These are phyloP conservation scores for Nomada fucata DNA, from an alignment of 2,888 invertebrate species.

Conservation along the genomic window DNA sequence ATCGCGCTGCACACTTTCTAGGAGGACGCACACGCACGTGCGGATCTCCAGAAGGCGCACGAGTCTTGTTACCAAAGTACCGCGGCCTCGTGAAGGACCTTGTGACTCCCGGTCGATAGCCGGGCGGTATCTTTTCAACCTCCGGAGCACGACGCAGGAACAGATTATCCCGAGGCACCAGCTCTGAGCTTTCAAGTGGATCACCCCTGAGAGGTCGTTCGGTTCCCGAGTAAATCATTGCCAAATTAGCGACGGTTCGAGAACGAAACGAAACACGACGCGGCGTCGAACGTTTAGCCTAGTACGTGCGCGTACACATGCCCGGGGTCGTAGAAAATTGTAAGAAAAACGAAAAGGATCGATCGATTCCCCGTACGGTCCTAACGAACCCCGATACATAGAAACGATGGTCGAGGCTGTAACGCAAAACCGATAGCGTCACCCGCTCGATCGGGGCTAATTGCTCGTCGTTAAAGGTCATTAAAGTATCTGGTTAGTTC, in stretches of 20 bases:
- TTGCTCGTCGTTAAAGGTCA: constrained; percentile 82
- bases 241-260: constrained; percentile 59
- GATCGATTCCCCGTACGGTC: constrained; percentile 50
- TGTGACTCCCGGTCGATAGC: constrained; percentile 23
- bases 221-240: constrained; percentile 64
- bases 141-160: constrained; percentile 6
- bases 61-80: constrained; percentile 83
- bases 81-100: constrained; percentile 68
- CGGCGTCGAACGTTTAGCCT: no score
- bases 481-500: constrained; percentile 82
- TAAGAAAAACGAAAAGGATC: constrained; percentile 34
- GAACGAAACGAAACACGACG: not conserved
- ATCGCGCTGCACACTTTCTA: constrained; percentile 27
- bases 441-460: constrained; percentile 78
- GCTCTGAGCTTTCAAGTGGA: constrained; percentile 34
- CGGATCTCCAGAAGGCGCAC: constrained; percentile 77
- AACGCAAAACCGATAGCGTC: constrained; percentile 76
- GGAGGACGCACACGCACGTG: constrained; percentile 69
- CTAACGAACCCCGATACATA: constrained; percentile 44
- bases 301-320: no score
- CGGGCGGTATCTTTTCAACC: constrained; percentile 57
- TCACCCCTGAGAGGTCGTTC: constrained; percentile 52
- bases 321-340: not conserved
- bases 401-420: constrained; percentile 60
- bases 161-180: constrained; percentile 32